Base-by-base conservation (phyloP, 2,113 vertebrate genomes). In the Alligator mississippiensis region DNA sequence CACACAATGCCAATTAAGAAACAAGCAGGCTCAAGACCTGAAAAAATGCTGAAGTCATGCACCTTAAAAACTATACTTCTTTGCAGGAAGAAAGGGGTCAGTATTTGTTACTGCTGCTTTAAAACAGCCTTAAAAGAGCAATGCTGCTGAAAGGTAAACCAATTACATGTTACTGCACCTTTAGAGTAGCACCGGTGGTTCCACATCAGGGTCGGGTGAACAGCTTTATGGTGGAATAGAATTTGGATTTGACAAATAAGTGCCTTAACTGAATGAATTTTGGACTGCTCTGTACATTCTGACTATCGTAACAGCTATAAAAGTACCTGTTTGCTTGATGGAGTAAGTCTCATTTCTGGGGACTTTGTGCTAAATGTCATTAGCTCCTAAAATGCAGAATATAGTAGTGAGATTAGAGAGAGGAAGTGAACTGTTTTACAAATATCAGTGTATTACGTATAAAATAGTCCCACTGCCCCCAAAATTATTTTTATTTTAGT, bases 261-360 rank as follows among this genome's bases (percentile, higher is more conserved):
- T 34, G 30, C 11, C n/a, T 47, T 30, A 66, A 57, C 22, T 76
- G 84, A 54, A 38, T 61, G 22, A 61, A 61, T 58, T 24, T 18
- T 12, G 14, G 70, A 27, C 27, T 62, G 13, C 8, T 30, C 15
- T 62, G 22, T 28, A 25, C 28, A n/a, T 12, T 15, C 59, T 9
- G 11, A 34, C 9, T 59, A 25, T 59, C 28, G 63, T 14, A 86
- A 84, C 15, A 70, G 30, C 10, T 38, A 0, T 11, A 58, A 86
- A 77, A 38, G 47, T 98, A 99, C 99, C 99, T 98, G 99, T 96
- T 98, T 99, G 97, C 98, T 99, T 8, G 98, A 98, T 0, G 98
- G 98, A 16, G 98, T 98, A 47, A 99, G 98, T 78, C 94, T 97
- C 80, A 99, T 98, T 87, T 99, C 98, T 72, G 98, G 98, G 6